Evolutionary conservation across 2,113 vertebrate species (phyloP).

Genomic region (Tauraco erythrolophus): DNA sequence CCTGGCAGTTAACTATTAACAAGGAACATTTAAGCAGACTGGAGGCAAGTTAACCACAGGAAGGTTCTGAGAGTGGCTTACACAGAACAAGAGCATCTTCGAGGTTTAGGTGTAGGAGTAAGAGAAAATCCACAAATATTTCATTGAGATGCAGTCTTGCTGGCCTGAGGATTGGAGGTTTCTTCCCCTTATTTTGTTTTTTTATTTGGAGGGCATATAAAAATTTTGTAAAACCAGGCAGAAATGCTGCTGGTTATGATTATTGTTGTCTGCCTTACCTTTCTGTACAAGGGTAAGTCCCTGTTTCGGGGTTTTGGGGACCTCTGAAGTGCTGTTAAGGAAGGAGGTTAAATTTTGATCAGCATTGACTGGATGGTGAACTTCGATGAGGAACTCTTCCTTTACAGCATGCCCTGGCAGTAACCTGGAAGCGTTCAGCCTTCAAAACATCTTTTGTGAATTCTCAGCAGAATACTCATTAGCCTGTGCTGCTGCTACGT

Average conservation of each 20-base stretch:
- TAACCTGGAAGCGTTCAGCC: background rate
- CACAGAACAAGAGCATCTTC: background rate
- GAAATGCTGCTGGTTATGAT: background rate
- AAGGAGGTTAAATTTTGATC: background rate
- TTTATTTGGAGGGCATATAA: background rate
- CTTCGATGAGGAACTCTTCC: background rate
- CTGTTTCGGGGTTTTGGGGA: accelerated
- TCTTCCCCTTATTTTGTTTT: background rate
- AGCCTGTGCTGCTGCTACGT: background rate
- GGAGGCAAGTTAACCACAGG: background rate
- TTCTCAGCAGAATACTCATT: background rate
- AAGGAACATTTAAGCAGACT: background rate
- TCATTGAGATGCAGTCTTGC: background rate
- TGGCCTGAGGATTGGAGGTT: background rate
- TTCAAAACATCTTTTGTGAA: background rate
- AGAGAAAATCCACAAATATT: background rate
- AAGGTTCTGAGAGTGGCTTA: background rate
- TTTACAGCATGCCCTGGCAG: background rate
- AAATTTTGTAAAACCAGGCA: background rate
- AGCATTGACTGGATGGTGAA: background rate
- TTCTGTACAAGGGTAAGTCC: background rate
- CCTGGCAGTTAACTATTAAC: background rate
- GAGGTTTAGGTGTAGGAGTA: background rate
- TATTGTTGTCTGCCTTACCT: background rate
- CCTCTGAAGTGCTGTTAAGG: background rate